These are phyloP conservation scores for Lepidurus packardi DNA, from an alignment of 1,140 invertebrate genomes.

Conservation along the genomic window DNA sequence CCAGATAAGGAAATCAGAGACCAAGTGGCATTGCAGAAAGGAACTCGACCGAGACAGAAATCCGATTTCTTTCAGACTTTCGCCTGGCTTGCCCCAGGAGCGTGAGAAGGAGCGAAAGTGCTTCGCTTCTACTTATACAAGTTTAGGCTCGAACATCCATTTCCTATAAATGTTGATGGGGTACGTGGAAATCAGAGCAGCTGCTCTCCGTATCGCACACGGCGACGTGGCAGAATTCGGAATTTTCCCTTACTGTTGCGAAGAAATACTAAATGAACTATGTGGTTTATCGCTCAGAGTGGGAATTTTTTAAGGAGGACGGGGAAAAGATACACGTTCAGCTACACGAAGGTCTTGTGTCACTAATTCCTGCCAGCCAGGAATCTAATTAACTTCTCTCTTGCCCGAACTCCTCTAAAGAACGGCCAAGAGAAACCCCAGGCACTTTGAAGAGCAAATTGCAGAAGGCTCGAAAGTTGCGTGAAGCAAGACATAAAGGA, in stretches of 20 bases:
- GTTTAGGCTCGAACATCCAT: not conserved
- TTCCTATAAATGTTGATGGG: not conserved
- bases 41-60: not conserved
- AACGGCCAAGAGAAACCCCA: no score
- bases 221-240: not conserved
- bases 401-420: no score
- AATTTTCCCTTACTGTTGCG: not conserved
- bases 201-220: not conserved
- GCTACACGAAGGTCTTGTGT: not conserved
- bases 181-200: not conserved
- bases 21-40: not conserved
- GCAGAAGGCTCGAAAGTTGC: not conserved
- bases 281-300: not conserved
- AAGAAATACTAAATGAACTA: not conserved
- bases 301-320: not conserved
- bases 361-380: not conserved
- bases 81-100: not conserved
- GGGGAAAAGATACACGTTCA: no score
- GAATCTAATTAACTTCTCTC: not conserved
- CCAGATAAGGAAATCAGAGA: not conserved
- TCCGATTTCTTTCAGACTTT: not conserved
- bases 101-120: not conserved
- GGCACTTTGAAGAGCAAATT: not conserved
- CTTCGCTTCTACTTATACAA: not conserved
- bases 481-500: not conserved